Base-by-base conservation (phyloP, 2,888 invertebrate genomes). In the Dioctria linearis region DNA sequence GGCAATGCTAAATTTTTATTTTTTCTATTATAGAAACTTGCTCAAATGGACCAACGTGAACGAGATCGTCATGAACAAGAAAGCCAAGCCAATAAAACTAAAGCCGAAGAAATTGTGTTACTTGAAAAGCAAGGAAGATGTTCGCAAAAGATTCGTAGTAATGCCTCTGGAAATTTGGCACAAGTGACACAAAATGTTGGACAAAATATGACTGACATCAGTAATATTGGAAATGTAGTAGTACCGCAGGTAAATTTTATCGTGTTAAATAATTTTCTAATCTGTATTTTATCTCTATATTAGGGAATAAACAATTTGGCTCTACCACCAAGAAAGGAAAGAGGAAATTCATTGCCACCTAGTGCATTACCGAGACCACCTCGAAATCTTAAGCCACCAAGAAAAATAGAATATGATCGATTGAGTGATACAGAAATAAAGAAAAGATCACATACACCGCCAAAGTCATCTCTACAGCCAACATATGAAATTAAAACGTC, bases 141-240 rank as follows among this genome's bases (percentile, higher is more conserved):
- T 67, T 84, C 84, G 13, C 84, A 84, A 63, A 84, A 84, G 65
- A 67, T 84, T 8, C 57, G 84, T 49, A 84, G 75, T 59, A 83
- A 83, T 78, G 66, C 82, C 8, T 82, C 82, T 37, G 84, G 84
- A 13, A 84, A 84, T 78, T 80, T 84, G 43, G 84, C 83, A 13
- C 83, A 84, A 81, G 84, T 84, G 5, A 83, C 84, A 25, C 84
- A 84, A n/a, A 84, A 80, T 25, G 83, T 84, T 49, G 84, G 84
- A 9, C 84, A 84, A 79, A 84, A 84, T 82, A 84, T 84, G 84
- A 84, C 84, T 0, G 84, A 84, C 63, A 84, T 84, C 5, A 84
- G 83, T 78, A 84, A 84, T 63, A 84, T 84, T 80, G 84, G 83
- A 46, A 82, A 82, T 66, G 51, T 63, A 13, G 51, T 63, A 13